These are phyloP conservation scores for Metopolophium dirhodum DNA, from an alignment of 1,140 invertebrate species.

Conservation along the genomic window DNA sequence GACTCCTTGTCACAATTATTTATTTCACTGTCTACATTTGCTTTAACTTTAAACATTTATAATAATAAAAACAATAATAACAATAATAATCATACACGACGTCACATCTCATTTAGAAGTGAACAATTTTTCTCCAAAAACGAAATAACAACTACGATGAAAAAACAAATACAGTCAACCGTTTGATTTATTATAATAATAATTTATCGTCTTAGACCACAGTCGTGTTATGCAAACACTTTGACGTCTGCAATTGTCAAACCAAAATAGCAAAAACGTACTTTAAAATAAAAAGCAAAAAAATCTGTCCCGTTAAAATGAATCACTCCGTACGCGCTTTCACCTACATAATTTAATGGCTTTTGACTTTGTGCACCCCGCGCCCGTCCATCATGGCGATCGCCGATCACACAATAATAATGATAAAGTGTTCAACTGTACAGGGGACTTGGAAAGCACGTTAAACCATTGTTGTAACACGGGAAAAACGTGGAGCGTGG, in stretches of 20 bases:
- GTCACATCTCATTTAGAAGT: not conserved
- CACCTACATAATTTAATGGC: not conserved
- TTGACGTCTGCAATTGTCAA: not conserved
- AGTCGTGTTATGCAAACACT: too few species aligned
- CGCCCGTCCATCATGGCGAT: too few species aligned
- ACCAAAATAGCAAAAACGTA: not conserved
- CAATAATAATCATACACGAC: too few species aligned
- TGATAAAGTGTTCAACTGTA: not conserved
- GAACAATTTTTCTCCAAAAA: not conserved
- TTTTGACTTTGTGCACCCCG: not conserved
- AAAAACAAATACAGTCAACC: not conserved
- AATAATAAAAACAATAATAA: not conserved
- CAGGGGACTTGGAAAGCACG: conserved; percentile 1
- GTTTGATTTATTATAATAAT: not conserved
- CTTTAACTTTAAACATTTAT: not conserved
- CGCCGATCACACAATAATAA: not conserved
- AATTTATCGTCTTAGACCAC: not conserved
- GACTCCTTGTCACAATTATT: not conserved
- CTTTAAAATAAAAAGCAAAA: not conserved
- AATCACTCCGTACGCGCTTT: not conserved
- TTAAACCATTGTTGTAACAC: conserved; percentile 36
- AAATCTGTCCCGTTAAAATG: not conserved
- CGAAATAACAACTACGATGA: not conserved
- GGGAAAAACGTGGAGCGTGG: conserved; percentile 8
- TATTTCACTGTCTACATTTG: not conserved